phyloP scores from a whole-genome alignment of 2,797 vertebrate genomes.

The Lophotriccus pileatus region DNA sequence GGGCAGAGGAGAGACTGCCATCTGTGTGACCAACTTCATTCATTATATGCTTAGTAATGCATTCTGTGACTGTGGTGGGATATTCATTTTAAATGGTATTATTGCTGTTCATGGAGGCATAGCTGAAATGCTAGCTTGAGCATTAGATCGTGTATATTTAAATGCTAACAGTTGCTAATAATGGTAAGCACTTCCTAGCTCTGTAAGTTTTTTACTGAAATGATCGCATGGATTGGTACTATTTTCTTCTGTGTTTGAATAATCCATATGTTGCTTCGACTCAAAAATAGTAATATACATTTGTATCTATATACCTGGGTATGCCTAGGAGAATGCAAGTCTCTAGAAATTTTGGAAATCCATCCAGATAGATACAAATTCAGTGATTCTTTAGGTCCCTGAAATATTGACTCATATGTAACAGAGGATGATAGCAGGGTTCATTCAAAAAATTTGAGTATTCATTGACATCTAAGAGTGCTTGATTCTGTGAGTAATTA shows the following conservation, averaged over 20 bases:
- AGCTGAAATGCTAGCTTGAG: slow-evolving; percentile 13
- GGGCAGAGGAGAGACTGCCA: neutral
- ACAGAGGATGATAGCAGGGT: neutral
- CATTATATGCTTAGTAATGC: neutral
- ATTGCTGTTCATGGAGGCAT: slow-evolving; percentile 11
- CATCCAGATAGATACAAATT: neutral
- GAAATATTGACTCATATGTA: slow-evolving; percentile 23
- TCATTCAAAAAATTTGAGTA: slow-evolving; percentile 12
- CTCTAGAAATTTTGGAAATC: neutral
- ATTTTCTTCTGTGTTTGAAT: neutral
- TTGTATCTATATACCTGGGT: neutral
- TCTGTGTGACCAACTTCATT: slow-evolving; percentile 1
- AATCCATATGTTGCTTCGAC: neutral
- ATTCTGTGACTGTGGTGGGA: neutral
- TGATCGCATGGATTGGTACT: neutral
- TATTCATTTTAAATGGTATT: slow-evolving; percentile 18
- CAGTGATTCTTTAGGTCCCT: neutral
- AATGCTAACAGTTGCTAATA: slow-evolving; percentile 8
- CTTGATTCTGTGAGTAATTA: slow-evolving; percentile 33
- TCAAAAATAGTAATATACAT: neutral
- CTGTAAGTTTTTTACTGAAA: neutral
- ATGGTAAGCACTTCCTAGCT: neutral
- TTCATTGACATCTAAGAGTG: slow-evolving; percentile 2
- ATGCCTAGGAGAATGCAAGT: neutral
- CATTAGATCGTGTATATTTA: slow-evolving; percentile 24